These are phyloP conservation scores for Lamellibrachia luymesi DNA, from an alignment of 1,140 invertebrate species.

Conservation along the genomic window DNA sequence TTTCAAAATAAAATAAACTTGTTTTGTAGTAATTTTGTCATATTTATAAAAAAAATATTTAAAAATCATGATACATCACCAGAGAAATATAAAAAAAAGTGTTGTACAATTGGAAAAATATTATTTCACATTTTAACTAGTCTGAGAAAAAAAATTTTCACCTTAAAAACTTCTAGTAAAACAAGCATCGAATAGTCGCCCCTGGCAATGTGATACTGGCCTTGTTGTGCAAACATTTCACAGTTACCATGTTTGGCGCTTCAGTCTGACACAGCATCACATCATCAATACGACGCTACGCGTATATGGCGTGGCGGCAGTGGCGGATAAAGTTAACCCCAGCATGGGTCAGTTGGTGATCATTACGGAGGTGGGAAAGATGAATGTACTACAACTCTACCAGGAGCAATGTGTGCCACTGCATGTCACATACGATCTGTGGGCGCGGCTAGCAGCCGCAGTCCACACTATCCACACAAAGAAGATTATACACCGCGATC, in stretches of 20 bases:
- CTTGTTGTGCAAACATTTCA: no score
- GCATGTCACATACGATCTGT: constrained; percentile 25
- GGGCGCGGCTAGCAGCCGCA: constrained; percentile 21
- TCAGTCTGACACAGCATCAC: constrained; percentile 26
- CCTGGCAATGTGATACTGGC: no score
- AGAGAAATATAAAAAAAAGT: no score
- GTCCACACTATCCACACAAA: constrained; percentile 42
- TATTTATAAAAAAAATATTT: no score
- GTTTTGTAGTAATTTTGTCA: no score
- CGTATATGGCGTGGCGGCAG: constrained; percentile 27
- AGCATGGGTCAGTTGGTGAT: constrained; percentile 28
- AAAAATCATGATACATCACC: no score
- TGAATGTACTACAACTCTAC: constrained; percentile 29
- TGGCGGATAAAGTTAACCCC: constrained; percentile 20
- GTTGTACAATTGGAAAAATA: no score
- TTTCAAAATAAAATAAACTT: no score
- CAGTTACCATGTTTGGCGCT: neutral
- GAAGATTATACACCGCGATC: constrained; percentile 45
- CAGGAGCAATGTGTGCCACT: constrained; percentile 24
- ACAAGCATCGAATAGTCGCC: no score
- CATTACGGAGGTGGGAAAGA: constrained; percentile 27
- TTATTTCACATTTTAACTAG: no score
- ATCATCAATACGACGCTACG: constrained; percentile 26
- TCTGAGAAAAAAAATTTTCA: no score
- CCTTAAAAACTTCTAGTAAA: no score